Evolutionary conservation across 2,113 vertebrate genomes (phyloP).

Genomic region (Lepus europaeus): DNA sequence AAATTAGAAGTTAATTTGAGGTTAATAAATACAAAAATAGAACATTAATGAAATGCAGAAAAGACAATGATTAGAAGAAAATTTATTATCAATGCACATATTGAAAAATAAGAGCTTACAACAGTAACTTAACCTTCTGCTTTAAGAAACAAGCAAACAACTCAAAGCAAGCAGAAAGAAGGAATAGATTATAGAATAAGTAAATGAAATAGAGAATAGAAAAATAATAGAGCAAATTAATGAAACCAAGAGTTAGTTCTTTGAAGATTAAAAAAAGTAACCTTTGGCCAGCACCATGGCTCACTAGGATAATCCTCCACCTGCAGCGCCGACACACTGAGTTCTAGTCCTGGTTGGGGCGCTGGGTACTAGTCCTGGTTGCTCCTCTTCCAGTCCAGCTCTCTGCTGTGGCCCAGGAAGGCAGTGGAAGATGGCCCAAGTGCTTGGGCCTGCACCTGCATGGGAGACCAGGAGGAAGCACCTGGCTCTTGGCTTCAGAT

Average conservation of each 20-base stretch:
- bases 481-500: too few species aligned
- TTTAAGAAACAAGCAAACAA: not conserved
- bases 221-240: not conserved
- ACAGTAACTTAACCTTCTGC: not conserved
- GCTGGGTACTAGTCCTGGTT: too few species aligned
- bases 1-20: slow-evolving; percentile 30
- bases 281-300: too few species aligned
- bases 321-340: too few species aligned
- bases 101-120: slow-evolving; percentile 33
- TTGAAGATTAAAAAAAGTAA: not conserved
- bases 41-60: not conserved
- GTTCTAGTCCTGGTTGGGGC: too few species aligned
- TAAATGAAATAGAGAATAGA: not conserved
- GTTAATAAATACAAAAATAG: not conserved
- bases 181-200: not conserved
- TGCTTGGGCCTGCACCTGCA: too few species aligned
- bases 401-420: too few species aligned
- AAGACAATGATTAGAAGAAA: not conserved
- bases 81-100: not conserved
- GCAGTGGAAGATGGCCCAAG: too few species aligned
- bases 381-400: too few species aligned
- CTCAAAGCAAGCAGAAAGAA: slow-evolving; percentile 27
- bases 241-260: not conserved
- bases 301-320: too few species aligned
- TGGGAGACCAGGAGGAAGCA: too few species aligned